Evolutionary conservation across 2,797 vertebrate species (phyloP).

Genomic region (Mus spretus): DNA sequence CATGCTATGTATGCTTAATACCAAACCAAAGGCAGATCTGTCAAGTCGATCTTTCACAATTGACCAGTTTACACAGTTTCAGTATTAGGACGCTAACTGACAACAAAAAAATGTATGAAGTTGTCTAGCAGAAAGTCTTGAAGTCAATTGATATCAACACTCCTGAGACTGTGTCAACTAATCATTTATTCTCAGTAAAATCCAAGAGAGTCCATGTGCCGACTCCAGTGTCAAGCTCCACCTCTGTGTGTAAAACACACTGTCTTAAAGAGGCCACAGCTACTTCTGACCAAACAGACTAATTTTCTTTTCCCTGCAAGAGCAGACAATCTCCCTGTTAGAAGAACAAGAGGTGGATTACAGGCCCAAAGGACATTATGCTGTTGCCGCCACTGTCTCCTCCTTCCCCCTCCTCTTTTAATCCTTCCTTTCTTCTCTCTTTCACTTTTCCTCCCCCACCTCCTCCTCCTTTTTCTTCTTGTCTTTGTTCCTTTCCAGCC

Average conservation of each 20-base stretch:
- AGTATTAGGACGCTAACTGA: constrained; percentile 52
- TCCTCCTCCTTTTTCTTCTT: not conserved
- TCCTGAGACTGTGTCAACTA: constrained; percentile 7
- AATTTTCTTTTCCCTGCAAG: constrained; percentile 4
- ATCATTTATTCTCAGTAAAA: constrained; percentile 64
- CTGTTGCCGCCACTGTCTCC: not conserved
- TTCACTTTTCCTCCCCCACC: no score
- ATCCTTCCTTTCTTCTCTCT: not conserved
- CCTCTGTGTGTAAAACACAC: constrained; percentile 28
- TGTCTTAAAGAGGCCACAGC: constrained; percentile 47
- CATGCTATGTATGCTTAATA: constrained; percentile 25
- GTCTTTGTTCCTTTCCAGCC: constrained; percentile 31
- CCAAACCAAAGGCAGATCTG: not conserved
- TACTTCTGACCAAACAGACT: constrained; percentile 30
- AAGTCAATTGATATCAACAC: constrained; percentile 57
- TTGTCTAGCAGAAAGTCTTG: constrained; percentile 66
- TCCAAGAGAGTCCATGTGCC: constrained; percentile 52
- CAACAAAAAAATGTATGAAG: not conserved
- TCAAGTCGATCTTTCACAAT: constrained; percentile 69
- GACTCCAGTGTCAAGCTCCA: constrained; percentile 63
- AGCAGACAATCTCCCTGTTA: constrained; percentile 8
- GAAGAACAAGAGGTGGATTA: constrained; percentile 51
- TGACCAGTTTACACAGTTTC: constrained; percentile 20
- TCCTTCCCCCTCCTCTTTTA: not conserved
- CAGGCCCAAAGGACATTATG: not conserved